Conservation (phyloP, 2,797 vertebrate species). For the Aeoliscus strigatus region DNA sequence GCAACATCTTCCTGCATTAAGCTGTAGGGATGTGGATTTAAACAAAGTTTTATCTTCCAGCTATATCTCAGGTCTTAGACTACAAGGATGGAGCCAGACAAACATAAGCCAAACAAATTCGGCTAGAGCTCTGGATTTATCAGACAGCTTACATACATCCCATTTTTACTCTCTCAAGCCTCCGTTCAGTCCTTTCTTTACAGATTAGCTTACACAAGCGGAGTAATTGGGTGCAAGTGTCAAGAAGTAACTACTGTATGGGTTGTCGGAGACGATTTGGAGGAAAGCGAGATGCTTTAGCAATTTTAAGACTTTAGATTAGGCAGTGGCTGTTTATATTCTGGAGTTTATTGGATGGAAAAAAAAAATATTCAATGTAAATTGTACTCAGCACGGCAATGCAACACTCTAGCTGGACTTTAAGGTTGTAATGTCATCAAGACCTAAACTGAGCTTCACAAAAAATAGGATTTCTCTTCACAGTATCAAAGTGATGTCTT, state of each 20-base stretch:
- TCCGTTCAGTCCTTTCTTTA: constrained; percentile 19
- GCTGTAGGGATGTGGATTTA: constrained; percentile 37
- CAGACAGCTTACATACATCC: constrained; percentile 35
- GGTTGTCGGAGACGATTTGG: constrained; percentile 15
- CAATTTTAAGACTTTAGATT: no score
- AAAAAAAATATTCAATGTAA: no score
- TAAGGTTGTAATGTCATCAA: no score
- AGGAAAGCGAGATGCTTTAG: no score
- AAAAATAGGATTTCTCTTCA: no score
- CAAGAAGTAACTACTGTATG: constrained; percentile 37
- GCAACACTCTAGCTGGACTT: no score
- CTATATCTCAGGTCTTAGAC: constrained; percentile 39
- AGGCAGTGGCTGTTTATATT: no score
- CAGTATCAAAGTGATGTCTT: no score
- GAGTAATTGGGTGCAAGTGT: constrained; percentile 52
- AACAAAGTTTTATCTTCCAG: constrained; percentile 44
- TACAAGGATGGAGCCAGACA: constrained; percentile 46
- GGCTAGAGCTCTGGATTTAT: constrained; percentile 40
- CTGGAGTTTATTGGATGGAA: no score
- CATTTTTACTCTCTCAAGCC: constrained; percentile 21
- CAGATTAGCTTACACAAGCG: constrained; percentile 48
- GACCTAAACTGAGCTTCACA: no score
- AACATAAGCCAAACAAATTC: constrained; percentile 47
- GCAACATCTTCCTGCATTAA: constrained; percentile 45
- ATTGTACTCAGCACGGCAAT: no score